phyloP scores from a whole-genome alignment of 2,113 vertebrate genomes.

The Ptyas mucosa region DNA sequence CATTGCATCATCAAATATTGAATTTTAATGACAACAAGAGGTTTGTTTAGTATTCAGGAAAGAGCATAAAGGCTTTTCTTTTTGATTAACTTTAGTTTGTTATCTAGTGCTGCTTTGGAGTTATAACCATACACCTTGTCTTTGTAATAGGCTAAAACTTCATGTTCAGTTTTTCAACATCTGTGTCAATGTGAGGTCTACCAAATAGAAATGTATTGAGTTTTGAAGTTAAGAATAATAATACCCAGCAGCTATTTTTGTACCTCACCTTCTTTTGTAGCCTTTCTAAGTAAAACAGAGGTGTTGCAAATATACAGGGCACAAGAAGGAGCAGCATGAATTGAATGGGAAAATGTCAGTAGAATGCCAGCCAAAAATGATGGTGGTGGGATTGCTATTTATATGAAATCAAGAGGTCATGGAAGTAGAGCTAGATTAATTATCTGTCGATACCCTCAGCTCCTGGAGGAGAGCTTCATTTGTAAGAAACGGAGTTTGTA shows the following conservation, averaged over 20 bases:
- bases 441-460: background rate
- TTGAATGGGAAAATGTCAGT: slow-evolving; percentile 7
- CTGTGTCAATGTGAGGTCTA: background rate
- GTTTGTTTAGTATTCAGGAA: background rate
- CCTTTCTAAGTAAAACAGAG: slow-evolving; percentile 24
- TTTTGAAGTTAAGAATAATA: slow-evolving; percentile 8
- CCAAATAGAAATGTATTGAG: background rate
- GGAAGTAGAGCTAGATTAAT: slow-evolving; percentile 39
- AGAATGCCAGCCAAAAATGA: slow-evolving; percentile 12
- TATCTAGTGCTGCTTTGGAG: background rate
- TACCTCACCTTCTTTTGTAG: background rate
- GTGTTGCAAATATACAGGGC: slow-evolving; percentile 3
- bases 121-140: background rate
- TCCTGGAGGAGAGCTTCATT: slow-evolving; percentile 15
- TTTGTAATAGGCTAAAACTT: background rate
- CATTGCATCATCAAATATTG: no score
- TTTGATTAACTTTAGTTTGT: background rate
- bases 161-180: background rate
- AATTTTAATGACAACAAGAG: background rate
- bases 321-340: background rate
- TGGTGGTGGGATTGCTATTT: rapidly evolving
- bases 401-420: slow-evolving; percentile 27
- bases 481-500: slow-evolving; percentile 25
- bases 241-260: background rate
- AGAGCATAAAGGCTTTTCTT: background rate